These are phyloP conservation scores for Oppia nitens DNA, from an alignment of 1,140 invertebrate species.

Conservation along the genomic window DNA sequence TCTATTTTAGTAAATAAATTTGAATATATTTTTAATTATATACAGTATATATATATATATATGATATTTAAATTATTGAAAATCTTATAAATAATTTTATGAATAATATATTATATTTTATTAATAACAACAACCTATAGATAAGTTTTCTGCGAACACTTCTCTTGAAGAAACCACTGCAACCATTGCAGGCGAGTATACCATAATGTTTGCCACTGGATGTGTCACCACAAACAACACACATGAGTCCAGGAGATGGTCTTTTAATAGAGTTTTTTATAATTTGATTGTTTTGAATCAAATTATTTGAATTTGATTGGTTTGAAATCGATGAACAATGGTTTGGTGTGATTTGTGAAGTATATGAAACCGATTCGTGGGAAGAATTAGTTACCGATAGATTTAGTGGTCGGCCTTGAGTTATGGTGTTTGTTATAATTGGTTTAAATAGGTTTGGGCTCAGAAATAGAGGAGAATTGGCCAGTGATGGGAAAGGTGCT, in stretches of 20 bases:
- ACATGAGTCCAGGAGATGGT: conserved; percentile 33
- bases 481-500: background rate
- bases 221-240: conserved; percentile 90
- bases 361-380: background rate
- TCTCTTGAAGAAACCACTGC: conserved; percentile 95
- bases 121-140: conserved; percentile 72
- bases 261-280: background rate
- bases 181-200: conserved; percentile 96
- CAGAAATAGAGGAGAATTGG: background rate
- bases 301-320: background rate
- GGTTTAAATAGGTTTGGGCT: background rate
- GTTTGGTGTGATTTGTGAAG: background rate
- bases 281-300: background rate
- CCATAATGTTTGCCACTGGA: conserved; percentile 96
- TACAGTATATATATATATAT: background rate
- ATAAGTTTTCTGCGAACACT: conserved; percentile 90
- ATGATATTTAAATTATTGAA: background rate
- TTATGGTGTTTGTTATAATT: background rate
- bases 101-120: too few species aligned
- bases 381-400: background rate
- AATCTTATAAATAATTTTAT: too few species aligned
- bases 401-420: background rate
- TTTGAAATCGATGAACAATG: background rate
- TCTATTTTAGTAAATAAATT: too few species aligned
- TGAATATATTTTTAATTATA: too few species aligned